A percentile compares a stretch with the other conserved stretches of the same genome.
These are phyloP conservation scores for Regulus satrapa DNA, from an alignment of 2,113 vertebrate genomes.

Conservation along the genomic window DNA sequence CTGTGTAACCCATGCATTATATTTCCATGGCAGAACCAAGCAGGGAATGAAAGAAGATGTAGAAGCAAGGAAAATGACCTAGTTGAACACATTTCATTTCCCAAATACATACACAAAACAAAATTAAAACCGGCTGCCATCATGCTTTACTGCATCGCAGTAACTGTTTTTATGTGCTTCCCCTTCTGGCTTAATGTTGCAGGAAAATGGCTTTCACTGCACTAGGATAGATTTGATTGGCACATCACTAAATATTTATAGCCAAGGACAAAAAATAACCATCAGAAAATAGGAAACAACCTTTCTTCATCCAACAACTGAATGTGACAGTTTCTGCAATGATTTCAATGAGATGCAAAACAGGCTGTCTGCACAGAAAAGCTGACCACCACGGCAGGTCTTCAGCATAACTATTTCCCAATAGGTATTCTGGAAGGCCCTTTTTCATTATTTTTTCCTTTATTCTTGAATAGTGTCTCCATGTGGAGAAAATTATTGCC, in stretches of 20 bases:
- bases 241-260: not conserved
- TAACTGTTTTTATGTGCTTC: not conserved
- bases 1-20: not conserved
- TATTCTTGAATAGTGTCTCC: not conserved
- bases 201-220: not conserved
- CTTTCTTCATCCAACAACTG: not conserved
- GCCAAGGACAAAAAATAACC: not conserved
- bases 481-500: not conserved
- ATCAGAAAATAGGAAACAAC: not conserved
- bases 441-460: not conserved
- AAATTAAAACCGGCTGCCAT: not conserved
- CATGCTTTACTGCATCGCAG: not conserved
- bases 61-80: not conserved
- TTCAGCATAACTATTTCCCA: not conserved
- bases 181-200: not conserved
- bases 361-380: not conserved
- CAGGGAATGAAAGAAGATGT: not conserved
- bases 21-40: not conserved
- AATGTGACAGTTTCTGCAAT: not conserved
- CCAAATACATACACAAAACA: not conserved
- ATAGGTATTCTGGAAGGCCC: not conserved
- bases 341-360: not conserved
- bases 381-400: not conserved
- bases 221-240: not conserved
- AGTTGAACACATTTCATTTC: not conserved